Evolutionary conservation across 2,113 vertebrate species (phyloP).

Genomic region (Microcebus murinus): DNA sequence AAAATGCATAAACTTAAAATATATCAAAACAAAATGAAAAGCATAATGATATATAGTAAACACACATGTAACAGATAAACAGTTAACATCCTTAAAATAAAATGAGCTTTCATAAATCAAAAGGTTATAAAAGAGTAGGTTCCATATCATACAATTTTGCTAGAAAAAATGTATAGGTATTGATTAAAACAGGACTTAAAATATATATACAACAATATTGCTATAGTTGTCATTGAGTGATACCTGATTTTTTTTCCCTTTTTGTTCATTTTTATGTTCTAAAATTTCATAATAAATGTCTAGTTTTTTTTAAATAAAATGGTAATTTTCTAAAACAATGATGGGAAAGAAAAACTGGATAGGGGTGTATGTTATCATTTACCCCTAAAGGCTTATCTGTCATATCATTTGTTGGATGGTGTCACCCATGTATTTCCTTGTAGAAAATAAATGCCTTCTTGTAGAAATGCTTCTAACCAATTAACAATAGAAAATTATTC

Average conservation of each 20-base stretch:
- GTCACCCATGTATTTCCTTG: neutral
- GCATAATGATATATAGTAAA: neutral
- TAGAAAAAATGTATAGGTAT: neutral
- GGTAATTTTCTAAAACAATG: neutral
- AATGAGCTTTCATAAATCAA: neutral
- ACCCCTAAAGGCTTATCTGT: neutral
- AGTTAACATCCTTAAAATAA: conserved; percentile 23
- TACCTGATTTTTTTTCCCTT: neutral
- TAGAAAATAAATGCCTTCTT: neutral
- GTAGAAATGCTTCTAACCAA: neutral
- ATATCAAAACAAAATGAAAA: neutral
- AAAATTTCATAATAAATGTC: neutral
- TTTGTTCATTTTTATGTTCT: neutral
- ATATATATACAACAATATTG: neutral
- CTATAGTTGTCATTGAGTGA: neutral
- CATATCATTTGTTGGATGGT: neutral
- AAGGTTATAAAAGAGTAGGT: neutral
- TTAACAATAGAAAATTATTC: neutral
- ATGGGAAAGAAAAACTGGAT: neutral
- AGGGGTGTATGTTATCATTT: neutral
- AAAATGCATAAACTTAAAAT: neutral
- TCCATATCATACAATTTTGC: neutral
- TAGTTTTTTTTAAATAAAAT: conserved; percentile 6
- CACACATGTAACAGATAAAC: neutral
- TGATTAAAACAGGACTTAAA: neutral